phyloP scores from a whole-genome alignment of 2,888 invertebrate genomes.

The Pelosia muscerda region DNA sequence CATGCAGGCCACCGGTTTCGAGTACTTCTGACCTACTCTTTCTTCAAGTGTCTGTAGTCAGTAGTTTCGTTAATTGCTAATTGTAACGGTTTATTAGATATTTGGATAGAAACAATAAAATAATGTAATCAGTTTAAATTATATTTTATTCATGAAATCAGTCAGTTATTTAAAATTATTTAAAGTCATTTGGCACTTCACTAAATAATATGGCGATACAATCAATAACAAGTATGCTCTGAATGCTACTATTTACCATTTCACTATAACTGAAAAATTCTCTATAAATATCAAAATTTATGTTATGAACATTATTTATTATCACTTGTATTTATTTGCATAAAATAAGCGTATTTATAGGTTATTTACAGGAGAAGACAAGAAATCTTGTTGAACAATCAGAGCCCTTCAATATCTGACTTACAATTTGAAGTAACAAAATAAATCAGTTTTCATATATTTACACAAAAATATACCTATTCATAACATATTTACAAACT shows the following conservation, averaged over 20 bases:
- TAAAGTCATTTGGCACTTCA: slow-evolving; percentile 84
- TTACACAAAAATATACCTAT: slow-evolving; percentile 38
- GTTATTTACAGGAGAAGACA: slow-evolving; percentile 38
- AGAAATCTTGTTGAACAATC: slow-evolving; percentile 30
- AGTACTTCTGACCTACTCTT: too few species aligned
- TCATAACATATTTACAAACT: slow-evolving; percentile 49
- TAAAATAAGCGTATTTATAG: slow-evolving; percentile 48
- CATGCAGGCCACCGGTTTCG: too few species aligned
- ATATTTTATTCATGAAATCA: slow-evolving; percentile 71
- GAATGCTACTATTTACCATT: slow-evolving; percentile 35
- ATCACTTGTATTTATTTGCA: slow-evolving; percentile 44
- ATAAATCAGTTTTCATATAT: slow-evolving; percentile 31
- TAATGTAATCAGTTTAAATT: slow-evolving; percentile 50
- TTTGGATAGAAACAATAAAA: slow-evolving; percentile 16
- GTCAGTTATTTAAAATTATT: slow-evolving; percentile 83
- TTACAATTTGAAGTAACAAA: slow-evolving; percentile 44
- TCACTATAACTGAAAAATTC: slow-evolving; percentile 35
- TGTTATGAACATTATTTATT: slow-evolving; percentile 24
- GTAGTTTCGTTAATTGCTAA: background rate
- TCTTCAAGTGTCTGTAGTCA: too few species aligned
- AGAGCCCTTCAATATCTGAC: slow-evolving; percentile 44
- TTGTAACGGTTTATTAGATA: background rate
- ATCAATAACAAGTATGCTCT: slow-evolving; percentile 57
- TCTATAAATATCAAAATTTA: slow-evolving; percentile 23
- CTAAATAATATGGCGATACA: slow-evolving; percentile 80